A percentile compares a stretch with the other conserved stretches of the same genome.
Evolutionary conservation across 2,888 invertebrate genomes (phyloP).

Genomic region (Caenorhabditis becei): DNA sequence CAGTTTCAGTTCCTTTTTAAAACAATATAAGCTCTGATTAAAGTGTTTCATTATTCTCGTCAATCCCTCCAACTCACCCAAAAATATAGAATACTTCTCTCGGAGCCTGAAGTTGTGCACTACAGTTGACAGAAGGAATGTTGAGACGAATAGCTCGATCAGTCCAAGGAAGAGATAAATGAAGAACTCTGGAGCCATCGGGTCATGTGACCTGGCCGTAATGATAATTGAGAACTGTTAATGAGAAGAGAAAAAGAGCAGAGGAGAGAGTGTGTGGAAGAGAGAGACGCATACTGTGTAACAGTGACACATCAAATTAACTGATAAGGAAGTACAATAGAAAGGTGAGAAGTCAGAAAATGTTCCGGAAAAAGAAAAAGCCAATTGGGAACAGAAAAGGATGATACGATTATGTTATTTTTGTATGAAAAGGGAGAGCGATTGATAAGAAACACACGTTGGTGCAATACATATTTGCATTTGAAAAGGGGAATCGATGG

Average conservation of each 20-base stretch:
- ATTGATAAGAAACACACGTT: neutral
- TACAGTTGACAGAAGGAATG: conserved; percentile 53
- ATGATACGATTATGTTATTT: conserved; percentile 14
- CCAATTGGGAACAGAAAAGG: conserved; percentile 3
- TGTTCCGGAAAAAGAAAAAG: neutral
- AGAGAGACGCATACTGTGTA: conserved; percentile 3
- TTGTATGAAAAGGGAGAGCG: neutral
- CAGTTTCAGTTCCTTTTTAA: too few relatives aligned
- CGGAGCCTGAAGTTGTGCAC: conserved; percentile 49
- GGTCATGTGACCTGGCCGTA: neutral
- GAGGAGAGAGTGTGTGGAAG: neutral
- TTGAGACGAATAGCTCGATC: conserved; percentile 54
- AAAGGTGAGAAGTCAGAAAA: neutral
- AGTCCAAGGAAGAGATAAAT: conserved; percentile 61
- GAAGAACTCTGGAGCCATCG: conserved; percentile 54
- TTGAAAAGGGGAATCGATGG: neutral
- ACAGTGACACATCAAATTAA: conserved; percentile 14
- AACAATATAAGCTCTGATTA: too few relatives aligned
- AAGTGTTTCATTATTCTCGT: too few relatives aligned
- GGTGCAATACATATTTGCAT: conserved; percentile 2
- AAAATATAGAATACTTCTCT: conserved; percentile 66
- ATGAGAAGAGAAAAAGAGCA: neutral
- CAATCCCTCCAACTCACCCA: conserved; percentile 37
- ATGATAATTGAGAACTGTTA: neutral
- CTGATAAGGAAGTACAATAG: conserved; percentile 11